phyloP scores from a whole-genome alignment of 2,888 invertebrate genomes.

The Ophion ellenae region DNA sequence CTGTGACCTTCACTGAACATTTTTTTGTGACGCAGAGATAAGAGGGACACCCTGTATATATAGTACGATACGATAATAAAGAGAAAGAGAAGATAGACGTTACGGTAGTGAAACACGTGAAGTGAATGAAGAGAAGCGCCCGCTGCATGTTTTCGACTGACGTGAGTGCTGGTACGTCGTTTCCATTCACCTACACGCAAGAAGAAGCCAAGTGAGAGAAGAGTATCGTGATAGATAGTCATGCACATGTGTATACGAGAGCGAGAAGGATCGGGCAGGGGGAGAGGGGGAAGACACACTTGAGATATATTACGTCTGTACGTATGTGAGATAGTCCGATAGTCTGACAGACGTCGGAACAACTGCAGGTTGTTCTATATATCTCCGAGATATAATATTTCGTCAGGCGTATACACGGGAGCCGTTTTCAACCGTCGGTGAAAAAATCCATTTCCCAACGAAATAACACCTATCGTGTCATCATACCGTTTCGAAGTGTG shows the following conservation, averaged over 20 bases:
- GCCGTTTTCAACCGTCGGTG: too few species aligned
- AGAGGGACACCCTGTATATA: too few species aligned
- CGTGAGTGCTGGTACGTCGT: conserved; percentile 21
- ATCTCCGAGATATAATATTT: background rate
- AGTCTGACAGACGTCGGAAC: conserved; percentile 32
- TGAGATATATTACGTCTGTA: background rate
- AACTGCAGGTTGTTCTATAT: conserved; percentile 15
- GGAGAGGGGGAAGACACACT: background rate
- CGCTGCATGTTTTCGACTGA: conserved; percentile 30
- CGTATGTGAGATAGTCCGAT: conserved; percentile 20
- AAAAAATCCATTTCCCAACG: too few species aligned
- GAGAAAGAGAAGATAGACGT: conserved; percentile 11
- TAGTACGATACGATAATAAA: background rate
- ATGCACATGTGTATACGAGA: background rate
- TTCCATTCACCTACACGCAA: conserved; percentile 36
- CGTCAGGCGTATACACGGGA: background rate
- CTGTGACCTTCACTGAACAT: too few species aligned
- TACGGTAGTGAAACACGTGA: conserved; percentile 42
- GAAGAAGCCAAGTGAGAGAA: too few species aligned
- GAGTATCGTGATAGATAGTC: conserved; percentile 1
- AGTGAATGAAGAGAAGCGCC: conserved; percentile 55
- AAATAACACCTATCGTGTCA: too few species aligned
- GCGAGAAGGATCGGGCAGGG: background rate
- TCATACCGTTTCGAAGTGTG: too few species aligned
- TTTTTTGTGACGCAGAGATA: too few species aligned